Conservation (phyloP, 2,888 invertebrate species). For the Poecilobothrus nobilitatus region DNA sequence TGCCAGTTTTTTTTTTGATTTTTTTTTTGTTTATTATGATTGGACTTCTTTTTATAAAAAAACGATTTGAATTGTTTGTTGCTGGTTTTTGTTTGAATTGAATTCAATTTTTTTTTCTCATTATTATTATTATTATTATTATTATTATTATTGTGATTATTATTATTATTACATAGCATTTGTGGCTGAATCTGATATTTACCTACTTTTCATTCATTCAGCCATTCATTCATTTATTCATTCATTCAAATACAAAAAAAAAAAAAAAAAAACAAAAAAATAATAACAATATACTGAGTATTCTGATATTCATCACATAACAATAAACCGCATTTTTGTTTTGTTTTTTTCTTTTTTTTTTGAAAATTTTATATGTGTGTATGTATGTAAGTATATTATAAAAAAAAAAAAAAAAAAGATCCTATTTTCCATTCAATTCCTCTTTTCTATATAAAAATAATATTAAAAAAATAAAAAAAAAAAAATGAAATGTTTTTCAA, state of each 20-base stretch:
- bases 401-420: not conserved
- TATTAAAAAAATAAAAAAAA: not conserved
- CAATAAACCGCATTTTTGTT: not conserved
- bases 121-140: not conserved
- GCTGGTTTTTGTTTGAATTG: too few relatives aligned
- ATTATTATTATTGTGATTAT: not conserved
- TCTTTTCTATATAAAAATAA: conserved; percentile 1
- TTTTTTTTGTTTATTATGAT: not conserved
- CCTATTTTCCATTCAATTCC: conserved; percentile 6
- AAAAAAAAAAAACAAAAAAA: too few relatives aligned
- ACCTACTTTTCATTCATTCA: conserved; percentile 2
- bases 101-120: too few relatives aligned
- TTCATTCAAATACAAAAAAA: too few relatives aligned
- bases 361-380: not conserved
- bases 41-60: too few relatives aligned
- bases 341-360: not conserved
- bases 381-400: too few relatives aligned
- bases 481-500: conserved; percentile 1
- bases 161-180: conserved; percentile 5
- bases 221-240: too few relatives aligned
- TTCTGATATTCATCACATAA: conserved; percentile 6
- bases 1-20: not conserved
- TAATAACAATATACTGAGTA: not conserved
- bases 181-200: not conserved
- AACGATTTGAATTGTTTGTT: too few relatives aligned